A percentile compares a stretch with the other conserved stretches of the same genome.
Evolutionary conservation across 2,888 invertebrate species (phyloP).

Genomic region (Conistra vaccinii): DNA sequence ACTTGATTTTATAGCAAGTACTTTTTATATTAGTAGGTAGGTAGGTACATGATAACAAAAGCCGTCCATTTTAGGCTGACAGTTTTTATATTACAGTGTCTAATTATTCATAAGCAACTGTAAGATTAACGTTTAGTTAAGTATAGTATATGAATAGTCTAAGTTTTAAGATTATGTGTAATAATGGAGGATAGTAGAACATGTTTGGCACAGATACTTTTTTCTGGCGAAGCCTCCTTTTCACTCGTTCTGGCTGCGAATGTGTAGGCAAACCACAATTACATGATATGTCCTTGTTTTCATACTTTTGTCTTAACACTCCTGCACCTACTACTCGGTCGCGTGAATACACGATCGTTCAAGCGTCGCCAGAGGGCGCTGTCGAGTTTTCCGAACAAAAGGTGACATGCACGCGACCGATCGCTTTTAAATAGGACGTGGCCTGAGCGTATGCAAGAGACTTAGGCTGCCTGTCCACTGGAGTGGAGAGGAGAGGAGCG

Average conservation of each 20-base stretch:
- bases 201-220: not conserved
- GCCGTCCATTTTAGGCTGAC: no score
- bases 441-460: not conserved
- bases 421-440: no score
- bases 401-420: no score
- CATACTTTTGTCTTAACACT: not conserved
- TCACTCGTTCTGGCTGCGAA: not conserved
- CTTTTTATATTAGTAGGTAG: not conserved
- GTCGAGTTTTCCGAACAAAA: no score
- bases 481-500: no score
- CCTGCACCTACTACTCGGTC: not conserved
- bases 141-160: constrained; percentile 14
- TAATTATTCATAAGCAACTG: constrained; percentile 17
- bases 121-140: constrained; percentile 25
- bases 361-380: no score
- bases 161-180: not conserved
- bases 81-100: constrained; percentile 35
- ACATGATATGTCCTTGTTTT: not conserved
- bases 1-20: constrained; percentile 26
- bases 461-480: no score
- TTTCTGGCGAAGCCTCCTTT: not conserved
- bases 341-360: no score
- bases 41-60: no score
- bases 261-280: not conserved
- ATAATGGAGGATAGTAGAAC: not conserved